Base-by-base conservation (phyloP, 2,113 vertebrate genomes). In the Orcinus orca region DNA sequence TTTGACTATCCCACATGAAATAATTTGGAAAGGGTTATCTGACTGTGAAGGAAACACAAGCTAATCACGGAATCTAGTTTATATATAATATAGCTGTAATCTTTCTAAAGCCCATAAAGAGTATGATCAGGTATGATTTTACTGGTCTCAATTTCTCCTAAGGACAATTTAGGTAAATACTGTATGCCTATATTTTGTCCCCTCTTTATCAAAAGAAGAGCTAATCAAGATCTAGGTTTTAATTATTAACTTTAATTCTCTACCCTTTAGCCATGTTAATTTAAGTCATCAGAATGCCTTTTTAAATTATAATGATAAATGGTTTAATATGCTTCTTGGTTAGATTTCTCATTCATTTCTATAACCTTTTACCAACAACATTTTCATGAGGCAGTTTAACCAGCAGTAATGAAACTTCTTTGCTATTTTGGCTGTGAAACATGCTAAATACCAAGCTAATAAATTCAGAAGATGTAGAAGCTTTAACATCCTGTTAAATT, bases 401-500 rank as follows among this genome's bases (percentile, higher is more conserved):
- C 73, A 92, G 96, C 44, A 87, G 95, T 97, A 94, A 98, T 93
- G 95, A 97, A 84, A 0, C 60, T 7, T 93, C 73, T 95, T 96
- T 96, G 47, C 88, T 96, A 92, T 87, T 97, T 97, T 93, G 97
- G 33, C 79, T 55, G 2, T 89, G 88, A 88, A 95, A 96, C 67
- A 86, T 76, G 67, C 36, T 97, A 97, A 98, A 97, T 97, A 97
- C 12, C 94, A 98, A 96, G 89, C 79, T 97, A 96, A 97, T 98
- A 96, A 97, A 97, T 96, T 94, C 88, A 80, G 82, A 88, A 89
- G 85, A 90, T 95, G 85, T 91, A 87, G 81, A 87, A 55, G 96
- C 50, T 93, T 90, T 74, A 96, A 68, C 82, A 86, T 63, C 41
- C 58, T 87, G 44, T 83, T 89, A 95, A 93, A 63, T 33, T 8